These are phyloP conservation scores for Centropyge bicolor DNA, from an alignment of 2,797 vertebrate genomes.

Conservation along the genomic window DNA sequence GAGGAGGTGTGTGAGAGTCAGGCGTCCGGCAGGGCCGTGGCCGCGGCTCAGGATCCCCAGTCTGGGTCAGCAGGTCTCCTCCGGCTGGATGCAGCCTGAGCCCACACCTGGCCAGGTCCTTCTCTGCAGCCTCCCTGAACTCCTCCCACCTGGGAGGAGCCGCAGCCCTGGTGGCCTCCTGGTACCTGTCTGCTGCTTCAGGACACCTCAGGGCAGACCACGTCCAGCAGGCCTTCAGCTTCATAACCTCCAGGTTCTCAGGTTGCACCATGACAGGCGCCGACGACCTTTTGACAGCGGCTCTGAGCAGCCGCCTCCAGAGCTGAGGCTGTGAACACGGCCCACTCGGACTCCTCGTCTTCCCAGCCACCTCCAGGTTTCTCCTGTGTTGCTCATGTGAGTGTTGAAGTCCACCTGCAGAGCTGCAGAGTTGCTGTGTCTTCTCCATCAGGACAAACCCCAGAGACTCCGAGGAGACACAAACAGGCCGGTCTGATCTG, in stretches of 20 bases:
- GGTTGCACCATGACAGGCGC: background rate
- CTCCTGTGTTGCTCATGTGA: background rate
- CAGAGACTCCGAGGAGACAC: background rate
- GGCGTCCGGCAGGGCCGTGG: background rate
- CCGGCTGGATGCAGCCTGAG: background rate
- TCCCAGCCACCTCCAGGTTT: background rate
- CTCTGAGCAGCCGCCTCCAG: too few species aligned
- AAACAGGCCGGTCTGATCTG: background rate
- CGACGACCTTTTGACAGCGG: too few species aligned
- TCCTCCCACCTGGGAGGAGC: too few species aligned
- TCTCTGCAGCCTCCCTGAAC: background rate
- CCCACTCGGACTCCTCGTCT: background rate
- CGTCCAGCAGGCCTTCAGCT: background rate
- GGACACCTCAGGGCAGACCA: background rate
- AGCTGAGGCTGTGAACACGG: background rate
- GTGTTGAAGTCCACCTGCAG: background rate
- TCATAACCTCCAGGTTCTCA: background rate
- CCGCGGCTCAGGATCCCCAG: slow-evolving; percentile 6
- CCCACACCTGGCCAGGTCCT: background rate
- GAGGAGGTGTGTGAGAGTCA: too few species aligned
- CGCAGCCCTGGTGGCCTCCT: background rate
- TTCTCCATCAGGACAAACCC: background rate
- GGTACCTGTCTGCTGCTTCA: background rate
- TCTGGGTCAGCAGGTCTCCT: slow-evolving; percentile 13
- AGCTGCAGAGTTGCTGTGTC: too few species aligned